These are phyloP conservation scores for Crocidura indochinensis DNA, from an alignment of 2,797 vertebrate species.

Conservation along the genomic window DNA sequence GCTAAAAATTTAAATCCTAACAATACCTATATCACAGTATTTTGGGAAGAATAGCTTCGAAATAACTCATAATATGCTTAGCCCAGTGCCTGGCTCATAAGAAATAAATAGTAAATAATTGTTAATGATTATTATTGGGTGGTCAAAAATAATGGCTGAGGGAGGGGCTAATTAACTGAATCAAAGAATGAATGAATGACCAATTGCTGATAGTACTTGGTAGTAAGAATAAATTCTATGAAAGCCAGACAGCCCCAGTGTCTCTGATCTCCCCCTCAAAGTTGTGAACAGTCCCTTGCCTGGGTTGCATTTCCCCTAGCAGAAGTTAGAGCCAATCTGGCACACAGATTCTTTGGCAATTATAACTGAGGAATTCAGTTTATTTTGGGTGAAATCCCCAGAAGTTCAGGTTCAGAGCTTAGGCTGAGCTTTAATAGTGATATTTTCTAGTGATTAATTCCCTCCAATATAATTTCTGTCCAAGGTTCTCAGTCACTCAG, in stretches of 20 bases:
- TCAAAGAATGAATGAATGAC: background rate
- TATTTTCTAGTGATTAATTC: slow-evolving; percentile 76
- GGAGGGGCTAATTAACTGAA: background rate
- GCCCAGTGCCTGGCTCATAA: background rate
- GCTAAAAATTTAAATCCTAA: background rate
- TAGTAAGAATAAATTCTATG: rapidly evolving
- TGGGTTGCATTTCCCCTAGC: background rate
- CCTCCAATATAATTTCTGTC: slow-evolving; percentile 74
- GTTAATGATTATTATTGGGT: background rate
- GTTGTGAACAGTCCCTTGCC: background rate
- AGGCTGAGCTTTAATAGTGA: slow-evolving; percentile 63
- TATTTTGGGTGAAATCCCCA: slow-evolving; percentile 79
- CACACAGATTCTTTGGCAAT: slow-evolving; percentile 61
- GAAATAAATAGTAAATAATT: background rate
- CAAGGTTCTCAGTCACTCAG: rapidly evolving
- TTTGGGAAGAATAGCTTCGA: too few species aligned
- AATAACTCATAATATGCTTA: background rate
- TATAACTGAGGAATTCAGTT: slow-evolving; percentile 77
- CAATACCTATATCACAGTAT: background rate
- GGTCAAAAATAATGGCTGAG: slow-evolving; percentile 3
- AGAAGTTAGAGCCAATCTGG: background rate
- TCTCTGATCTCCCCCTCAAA: background rate
- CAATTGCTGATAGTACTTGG: background rate
- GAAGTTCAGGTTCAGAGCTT: slow-evolving; percentile 71
- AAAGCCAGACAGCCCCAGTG: background rate